These are phyloP conservation scores for Bos indicus DNA, from an alignment of 2,113 vertebrate genomes.

Conservation along the genomic window DNA sequence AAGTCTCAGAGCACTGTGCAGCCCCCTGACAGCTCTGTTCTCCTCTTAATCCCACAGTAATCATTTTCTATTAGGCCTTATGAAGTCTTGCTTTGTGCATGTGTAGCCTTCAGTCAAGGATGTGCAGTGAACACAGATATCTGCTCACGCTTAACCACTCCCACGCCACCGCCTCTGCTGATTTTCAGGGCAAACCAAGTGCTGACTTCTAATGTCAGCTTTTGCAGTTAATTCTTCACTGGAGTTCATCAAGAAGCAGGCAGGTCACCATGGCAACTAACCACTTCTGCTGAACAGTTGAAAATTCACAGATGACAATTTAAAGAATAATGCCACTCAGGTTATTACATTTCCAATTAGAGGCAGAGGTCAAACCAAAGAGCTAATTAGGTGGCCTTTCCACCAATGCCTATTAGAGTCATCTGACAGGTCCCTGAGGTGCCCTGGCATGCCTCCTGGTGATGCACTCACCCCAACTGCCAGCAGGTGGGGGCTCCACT, in stretches of 20 bases:
- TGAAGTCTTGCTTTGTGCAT: background rate
- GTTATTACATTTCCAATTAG: conserved; percentile 42
- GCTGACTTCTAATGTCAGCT: conserved; percentile 55
- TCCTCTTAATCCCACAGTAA: background rate
- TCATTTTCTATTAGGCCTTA: background rate
- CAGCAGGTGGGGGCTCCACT: background rate
- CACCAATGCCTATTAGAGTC: background rate
- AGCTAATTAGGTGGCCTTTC: conserved; percentile 26
- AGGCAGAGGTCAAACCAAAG: conserved; percentile 39
- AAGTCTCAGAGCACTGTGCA: background rate
- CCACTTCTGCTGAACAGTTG: conserved; percentile 47
- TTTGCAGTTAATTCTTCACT: conserved; percentile 56
- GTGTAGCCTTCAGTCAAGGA: background rate
- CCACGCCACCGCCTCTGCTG: background rate
- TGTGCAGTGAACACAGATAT: background rate
- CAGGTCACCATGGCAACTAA: conserved; percentile 71
- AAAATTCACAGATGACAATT: conserved; percentile 55
- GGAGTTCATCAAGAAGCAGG: conserved; percentile 51
- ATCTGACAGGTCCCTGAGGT: background rate
- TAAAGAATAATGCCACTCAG: conserved; percentile 50
- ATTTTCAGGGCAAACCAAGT: conserved; percentile 40
- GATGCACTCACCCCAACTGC: background rate
- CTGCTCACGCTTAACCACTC: background rate
- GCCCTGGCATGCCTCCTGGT: background rate
- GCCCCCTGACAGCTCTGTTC: background rate